Percentiles rank a stretch among this genome's conserved stretches.
phyloP scores from a whole-genome alignment of 2,797 vertebrate genomes.

The Aplochiton taeniatus region DNA sequence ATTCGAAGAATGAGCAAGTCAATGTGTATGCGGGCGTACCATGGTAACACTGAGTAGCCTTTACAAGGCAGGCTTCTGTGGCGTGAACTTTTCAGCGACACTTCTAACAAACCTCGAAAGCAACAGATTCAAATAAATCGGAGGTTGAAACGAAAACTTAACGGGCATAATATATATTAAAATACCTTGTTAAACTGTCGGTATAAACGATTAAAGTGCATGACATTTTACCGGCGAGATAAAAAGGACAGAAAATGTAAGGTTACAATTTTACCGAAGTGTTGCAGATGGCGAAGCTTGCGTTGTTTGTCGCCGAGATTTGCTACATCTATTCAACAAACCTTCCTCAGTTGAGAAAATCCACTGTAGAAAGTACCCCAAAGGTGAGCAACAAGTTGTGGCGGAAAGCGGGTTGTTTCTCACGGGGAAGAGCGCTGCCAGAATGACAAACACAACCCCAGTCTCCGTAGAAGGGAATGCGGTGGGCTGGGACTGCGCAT shows the following conservation, averaged over 20 bases:
- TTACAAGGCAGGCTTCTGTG: no score
- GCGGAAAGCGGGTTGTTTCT: constrained; percentile 46
- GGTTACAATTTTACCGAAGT: constrained; percentile 20
- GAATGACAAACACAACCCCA: constrained; percentile 72
- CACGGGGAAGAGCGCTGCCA: constrained; percentile 52
- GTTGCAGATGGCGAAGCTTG: constrained; percentile 1
- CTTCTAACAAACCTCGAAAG: no score
- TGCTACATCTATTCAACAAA: neutral
- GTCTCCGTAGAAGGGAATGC: constrained; percentile 38
- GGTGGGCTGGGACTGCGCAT: constrained; percentile 70
- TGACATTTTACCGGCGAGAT: neutral
- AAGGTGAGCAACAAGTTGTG: constrained; percentile 42
- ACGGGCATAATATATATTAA: no score
- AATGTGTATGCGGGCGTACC: no score
- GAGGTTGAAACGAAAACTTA: no score
- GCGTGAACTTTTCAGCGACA: no score
- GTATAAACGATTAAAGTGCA: no score
- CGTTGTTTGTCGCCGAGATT: neutral
- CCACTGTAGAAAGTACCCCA: constrained; percentile 26
- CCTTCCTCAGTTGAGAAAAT: constrained; percentile 14
- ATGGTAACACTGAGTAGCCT: no score
- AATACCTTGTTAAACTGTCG: no score
- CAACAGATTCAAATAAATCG: no score
- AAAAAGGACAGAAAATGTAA: constrained; percentile 10
- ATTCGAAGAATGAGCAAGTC: no score